phyloP scores from a whole-genome alignment of 2,113 vertebrate genomes.

The Anarrhichthys ocellatus region DNA sequence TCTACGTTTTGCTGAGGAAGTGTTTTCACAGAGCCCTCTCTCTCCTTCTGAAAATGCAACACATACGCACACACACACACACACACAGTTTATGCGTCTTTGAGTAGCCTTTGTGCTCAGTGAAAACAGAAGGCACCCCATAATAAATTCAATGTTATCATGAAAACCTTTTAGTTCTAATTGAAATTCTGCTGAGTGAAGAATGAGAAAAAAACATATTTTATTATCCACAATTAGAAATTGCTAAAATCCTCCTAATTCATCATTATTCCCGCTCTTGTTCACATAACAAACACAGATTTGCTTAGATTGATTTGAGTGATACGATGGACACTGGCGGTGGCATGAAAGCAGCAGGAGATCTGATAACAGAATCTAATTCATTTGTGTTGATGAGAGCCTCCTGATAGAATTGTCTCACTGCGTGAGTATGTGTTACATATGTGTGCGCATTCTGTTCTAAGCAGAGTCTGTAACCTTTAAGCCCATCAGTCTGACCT shows the following conservation, averaged over 20 bases:
- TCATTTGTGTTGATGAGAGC: conserved; percentile 42
- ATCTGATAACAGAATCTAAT: conserved; percentile 60
- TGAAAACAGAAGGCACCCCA: conserved; percentile 6
- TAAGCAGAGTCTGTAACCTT: conserved; percentile 41
- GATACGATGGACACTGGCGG: conserved; percentile 20
- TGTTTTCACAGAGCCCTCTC: conserved; percentile 85
- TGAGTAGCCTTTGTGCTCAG: background rate
- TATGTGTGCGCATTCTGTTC: conserved; percentile 33
- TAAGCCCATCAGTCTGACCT: conserved; percentile 59
- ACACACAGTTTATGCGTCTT: background rate
- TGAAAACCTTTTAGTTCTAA: conserved; percentile 25
- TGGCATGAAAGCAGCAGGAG: conserved; percentile 32
- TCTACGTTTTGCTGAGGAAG: conserved; percentile 89
- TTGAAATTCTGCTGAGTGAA: background rate
- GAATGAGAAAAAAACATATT: conserved; percentile 3
- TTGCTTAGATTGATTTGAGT: conserved; percentile 24
- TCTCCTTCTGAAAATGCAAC: conserved; percentile 85
- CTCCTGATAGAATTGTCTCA: conserved; percentile 30
- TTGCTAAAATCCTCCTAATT: conserved; percentile 15
- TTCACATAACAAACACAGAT: conserved; percentile 29
- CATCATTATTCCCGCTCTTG: conserved; percentile 14
- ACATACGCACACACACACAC: conserved; percentile 12
- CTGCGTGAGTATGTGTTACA: conserved; percentile 37
- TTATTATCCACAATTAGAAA: background rate
- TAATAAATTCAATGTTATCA: conserved; percentile 14